Evolutionary conservation across 2,113 vertebrate genomes (phyloP).

Genomic region (Scophthalmus maximus): DNA sequence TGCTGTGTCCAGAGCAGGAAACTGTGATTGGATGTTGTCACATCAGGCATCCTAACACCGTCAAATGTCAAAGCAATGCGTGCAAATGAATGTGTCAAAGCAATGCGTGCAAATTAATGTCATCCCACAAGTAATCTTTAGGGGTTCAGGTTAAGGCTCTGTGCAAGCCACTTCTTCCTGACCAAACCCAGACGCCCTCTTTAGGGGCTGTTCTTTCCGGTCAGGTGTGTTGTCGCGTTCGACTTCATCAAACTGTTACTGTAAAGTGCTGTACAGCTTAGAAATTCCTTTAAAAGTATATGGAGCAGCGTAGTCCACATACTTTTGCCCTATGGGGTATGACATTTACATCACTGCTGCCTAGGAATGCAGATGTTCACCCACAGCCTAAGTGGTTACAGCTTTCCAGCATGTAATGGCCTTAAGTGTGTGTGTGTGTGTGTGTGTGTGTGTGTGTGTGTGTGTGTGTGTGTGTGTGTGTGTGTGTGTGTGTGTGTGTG

Average conservation of each 20-base stretch:
- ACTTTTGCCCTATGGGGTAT: not conserved
- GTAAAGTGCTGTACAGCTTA: too few species aligned
- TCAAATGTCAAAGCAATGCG: too few species aligned
- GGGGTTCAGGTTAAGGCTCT: not conserved
- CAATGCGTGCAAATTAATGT: too few species aligned
- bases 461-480: slow-evolving; percentile 38
- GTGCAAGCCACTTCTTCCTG: too few species aligned
- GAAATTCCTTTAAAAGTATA: too few species aligned
- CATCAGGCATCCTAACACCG: too few species aligned
- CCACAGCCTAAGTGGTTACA: slow-evolving; percentile 45
- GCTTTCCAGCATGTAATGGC: slow-evolving; percentile 35
- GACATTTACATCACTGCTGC: slow-evolving; percentile 1
- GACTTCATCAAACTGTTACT: too few species aligned
- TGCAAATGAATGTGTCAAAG: too few species aligned
- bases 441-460: slow-evolving; percentile 41
- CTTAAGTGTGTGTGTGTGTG: slow-evolving; percentile 47
- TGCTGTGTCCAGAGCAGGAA: too few species aligned
- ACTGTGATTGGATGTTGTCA: not conserved
- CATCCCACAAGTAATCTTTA: not conserved
- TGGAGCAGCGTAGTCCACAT: not conserved
- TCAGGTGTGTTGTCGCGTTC: too few species aligned
- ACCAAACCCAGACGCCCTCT: too few species aligned
- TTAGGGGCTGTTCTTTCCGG: too few species aligned
- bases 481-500: slow-evolving; percentile 42
- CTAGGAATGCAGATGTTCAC: slow-evolving; percentile 45